Conservation (phyloP, 2,888 invertebrate species). For the Aphrophora alni region DNA sequence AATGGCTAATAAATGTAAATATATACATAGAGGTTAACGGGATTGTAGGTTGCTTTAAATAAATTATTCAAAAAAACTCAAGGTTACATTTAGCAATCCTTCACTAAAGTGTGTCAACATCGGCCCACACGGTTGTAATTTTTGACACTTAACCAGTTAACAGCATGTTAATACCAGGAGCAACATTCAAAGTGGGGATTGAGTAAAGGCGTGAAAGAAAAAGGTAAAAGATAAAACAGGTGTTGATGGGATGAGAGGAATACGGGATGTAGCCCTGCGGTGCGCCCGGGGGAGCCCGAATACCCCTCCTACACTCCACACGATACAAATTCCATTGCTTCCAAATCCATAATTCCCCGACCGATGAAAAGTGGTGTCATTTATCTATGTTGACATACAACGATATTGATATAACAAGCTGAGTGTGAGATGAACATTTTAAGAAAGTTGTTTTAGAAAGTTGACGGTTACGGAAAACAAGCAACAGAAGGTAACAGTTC, state of each 20-base stretch:
- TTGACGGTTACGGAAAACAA: too few species aligned
- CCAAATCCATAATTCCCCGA: slow-evolving; percentile 31
- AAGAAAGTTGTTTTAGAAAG: too few species aligned
- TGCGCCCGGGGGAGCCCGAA: neutral
- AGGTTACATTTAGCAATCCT: too few species aligned
- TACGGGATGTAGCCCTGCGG: neutral
- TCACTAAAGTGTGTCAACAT: too few species aligned
- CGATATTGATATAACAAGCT: neutral
- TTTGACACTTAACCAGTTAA: too few species aligned
- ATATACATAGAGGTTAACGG: too few species aligned
- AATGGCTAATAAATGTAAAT: too few species aligned
- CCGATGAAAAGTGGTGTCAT: slow-evolving; percentile 31
- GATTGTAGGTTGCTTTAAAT: too few species aligned
- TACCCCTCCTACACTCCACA: slow-evolving; percentile 18
- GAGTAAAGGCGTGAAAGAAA: slow-evolving; percentile 2
- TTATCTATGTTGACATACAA: slow-evolving; percentile 29
- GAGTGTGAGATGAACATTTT: neutral
- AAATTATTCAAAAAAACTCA: too few species aligned
- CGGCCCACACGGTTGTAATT: too few species aligned
- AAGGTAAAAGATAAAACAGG: neutral
- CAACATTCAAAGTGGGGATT: neutral
- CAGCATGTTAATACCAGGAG: neutral
- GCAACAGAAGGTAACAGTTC: too few species aligned
- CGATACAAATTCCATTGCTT: slow-evolving; percentile 25
- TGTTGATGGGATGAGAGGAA: neutral